Base-by-base conservation (phyloP, 1,140 invertebrate species). In the Vanessa atalanta region DNA sequence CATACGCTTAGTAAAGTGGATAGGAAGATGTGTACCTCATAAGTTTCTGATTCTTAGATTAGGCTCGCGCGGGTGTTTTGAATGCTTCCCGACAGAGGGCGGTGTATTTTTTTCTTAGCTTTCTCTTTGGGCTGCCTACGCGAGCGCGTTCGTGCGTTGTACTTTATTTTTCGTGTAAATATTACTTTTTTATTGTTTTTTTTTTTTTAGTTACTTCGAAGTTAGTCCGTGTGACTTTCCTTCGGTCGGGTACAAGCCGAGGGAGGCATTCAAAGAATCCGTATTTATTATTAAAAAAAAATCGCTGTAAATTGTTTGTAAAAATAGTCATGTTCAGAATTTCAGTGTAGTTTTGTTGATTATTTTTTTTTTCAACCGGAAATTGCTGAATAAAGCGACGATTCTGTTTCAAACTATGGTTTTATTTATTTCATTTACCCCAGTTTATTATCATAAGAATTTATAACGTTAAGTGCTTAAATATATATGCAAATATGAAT, bases 331-430 rank as follows among this genome's bases (percentile, higher is more conserved):
- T 84, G 86, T 89, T 89, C 87, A 87, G 86, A 87, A 89, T 86
- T 90, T 90, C 88, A 87, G 81, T 92, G 87, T 92, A 90, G 88
- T 92, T 90, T 90, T 90, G 88, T 92, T 92, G 90, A 89, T 90
- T 88, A 86, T 88, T 91, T 88, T 91, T 87, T n/a, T 88, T 91
- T 91, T 89, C 88, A 90, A 89, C 88, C 80, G 86, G 82, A 90
- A 88, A 87, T 89, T 91, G 89, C 87, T 90, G 85, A 91, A 89
- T 90, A 91, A 91, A 91, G 89, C 89, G 88, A 90, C 79, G 79
- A 91, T 91, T 90, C 88, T 91, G 89, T 91, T 91, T 88, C 82
- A 88, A 70, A 61, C 65, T 66, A 79, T 84, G 78, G 84, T 91
- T 91, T 91, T 77, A 90, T 90, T 91, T 83, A 47, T 14, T 65